Evolutionary conservation across 2,113 vertebrate genomes (phyloP), one percentile per base, ranked within the genome.

Genomic region (Athene cunicularia): DNA sequence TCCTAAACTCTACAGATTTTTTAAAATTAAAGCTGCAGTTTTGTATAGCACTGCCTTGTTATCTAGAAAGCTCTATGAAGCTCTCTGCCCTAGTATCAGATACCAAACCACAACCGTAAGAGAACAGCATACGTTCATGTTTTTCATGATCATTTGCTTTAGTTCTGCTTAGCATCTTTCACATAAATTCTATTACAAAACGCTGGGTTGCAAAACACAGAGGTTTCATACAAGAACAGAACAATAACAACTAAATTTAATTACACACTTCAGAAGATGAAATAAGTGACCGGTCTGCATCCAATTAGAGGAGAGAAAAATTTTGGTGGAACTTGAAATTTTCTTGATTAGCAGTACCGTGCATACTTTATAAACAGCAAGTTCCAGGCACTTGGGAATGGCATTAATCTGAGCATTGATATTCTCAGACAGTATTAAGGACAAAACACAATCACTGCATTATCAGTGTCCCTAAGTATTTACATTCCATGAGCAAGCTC

Each of bases 181-280:
- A 71, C 4, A 84, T 27, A 90, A 96, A 93, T 83, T 66, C 91
- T 71, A 8, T 95, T 91, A 96, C 91, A 97, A 95, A 96, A 96
- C 81, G 47, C 50, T 3, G 12, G 4, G 63, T 86, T 97, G 87
- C 93, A 96, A 96, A 97, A 96, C 58, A 84, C 39, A 45, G 76
- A 74, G 55, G 71, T 96, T 93, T 94, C 94, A 67, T 9, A 94
- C 16, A 62, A 79, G 76, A 89, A 93, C 5, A 18, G 59, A 90
- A 81, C 72, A 96, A 52, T 81, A 86, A 75, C 55, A 94, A 71
- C 76, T 60, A 79, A 50, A 90, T 56, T 81, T 68, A 85, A 95
- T 92, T 91, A 72, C 28, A 79, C 26, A 58, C 33, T 91, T 83
- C 72, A 77, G 55, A 88, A 94, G 50, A 96, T 39, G 6, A 95